Evolutionary conservation across 2,113 vertebrate species (phyloP).

Genomic region (pig (Sus scrofa)): T2T-Sscrofa CM000814.6:70190001-70190500

Average conservation of each 20-base stretch:
- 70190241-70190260: neutral
- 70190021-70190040: neutral
- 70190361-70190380: neutral
- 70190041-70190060: neutral
- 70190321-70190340: neutral
- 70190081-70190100: neutral
- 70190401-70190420: neutral
- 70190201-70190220: neutral
- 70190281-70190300: neutral
- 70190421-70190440: neutral
- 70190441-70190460: neutral
- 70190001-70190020: neutral
- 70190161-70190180: neutral
- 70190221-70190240: slow-evolving; percentile 6
- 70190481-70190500: neutral
- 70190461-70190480: neutral
- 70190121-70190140: neutral
- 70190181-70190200: neutral
- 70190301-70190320: neutral
- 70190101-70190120: neutral
- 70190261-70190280: neutral
- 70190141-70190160: neutral
- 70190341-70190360: neutral
- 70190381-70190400: neutral
- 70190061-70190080: neutral